Evolutionary conservation across 2,113 vertebrate species (phyloP), one percentile per base, ranked within the genome.

Genomic region (Pseudorhombus dupliciocellatus): DNA sequence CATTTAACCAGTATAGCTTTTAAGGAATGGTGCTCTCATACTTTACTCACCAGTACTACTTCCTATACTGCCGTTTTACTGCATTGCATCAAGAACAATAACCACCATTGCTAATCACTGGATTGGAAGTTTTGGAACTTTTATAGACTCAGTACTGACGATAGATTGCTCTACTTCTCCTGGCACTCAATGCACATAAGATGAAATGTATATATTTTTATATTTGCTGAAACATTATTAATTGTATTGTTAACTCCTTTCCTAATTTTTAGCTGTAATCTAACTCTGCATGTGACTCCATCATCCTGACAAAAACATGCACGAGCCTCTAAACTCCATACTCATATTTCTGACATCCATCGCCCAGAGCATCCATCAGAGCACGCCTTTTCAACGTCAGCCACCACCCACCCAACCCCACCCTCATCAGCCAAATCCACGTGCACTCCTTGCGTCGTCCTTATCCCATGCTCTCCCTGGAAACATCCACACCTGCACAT

Each of bases 401-500:
- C 68, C 84, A 73, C 85, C 85, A 70, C 67, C 75, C 70, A 75
- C 75, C 62, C 80, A 68, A 74, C 70, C 59, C 80, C 74, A 58
- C 31, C 54, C 37, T 77, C 77, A 89, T 88, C 84, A 79, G 55
- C 82, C 78, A 61, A 69, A 48, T 84, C 84, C 75, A 69, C 31
- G 14, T n/a, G 34, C 62, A 16, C 80, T 79, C 73, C 50, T 60
- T 31, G 59, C 66, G 77, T 77, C 87, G 62, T 75, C 76, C 75
- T 78, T 68, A 71, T 76, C 86, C 88, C 87, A 83, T 85, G 77
- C 84, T 87, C 64, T 60, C 75, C 61, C 84, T 66, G 89, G 94
- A 93, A 93, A 94, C 94, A 94, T 93, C 90, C 89, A 70, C 79
- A 75, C 77, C 83, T 90, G 91, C 89, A 89, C 87, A 84, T 44